Percentiles rank a stretch among this genome's conserved stretches.
Conservation (phyloP, 2,113 vertebrate genomes). For the Salvator merianae region DNA sequence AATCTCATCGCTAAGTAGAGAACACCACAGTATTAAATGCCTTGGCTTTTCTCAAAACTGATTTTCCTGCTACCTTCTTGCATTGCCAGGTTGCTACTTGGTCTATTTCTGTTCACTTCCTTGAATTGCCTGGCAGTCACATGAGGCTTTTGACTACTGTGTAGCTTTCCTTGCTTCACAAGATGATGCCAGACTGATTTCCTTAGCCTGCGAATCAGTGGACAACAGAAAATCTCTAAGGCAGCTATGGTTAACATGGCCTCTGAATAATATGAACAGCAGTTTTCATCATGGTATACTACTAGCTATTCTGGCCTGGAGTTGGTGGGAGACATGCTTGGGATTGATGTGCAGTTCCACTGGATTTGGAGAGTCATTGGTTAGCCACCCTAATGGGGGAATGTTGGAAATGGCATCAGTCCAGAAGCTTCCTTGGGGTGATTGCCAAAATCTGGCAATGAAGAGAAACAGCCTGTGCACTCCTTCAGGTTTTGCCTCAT, state of each 20-base stretch:
- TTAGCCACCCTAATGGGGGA: neutral
- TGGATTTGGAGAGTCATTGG: no score
- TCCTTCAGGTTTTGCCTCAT: no score
- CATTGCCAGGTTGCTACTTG: no score
- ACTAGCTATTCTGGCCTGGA: no score
- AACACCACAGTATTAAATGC: neutral
- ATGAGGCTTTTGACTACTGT: neutral
- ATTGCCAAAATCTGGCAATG: neutral
- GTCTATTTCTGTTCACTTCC: constrained; percentile 8
- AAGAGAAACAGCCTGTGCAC: neutral
- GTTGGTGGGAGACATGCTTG: no score
- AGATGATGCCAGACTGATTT: neutral
- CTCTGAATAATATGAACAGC: no score
- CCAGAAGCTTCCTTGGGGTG: neutral
- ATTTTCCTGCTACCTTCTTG: neutral
- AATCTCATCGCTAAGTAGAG: neutral
- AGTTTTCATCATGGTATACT: no score
- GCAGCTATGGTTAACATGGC: neutral
- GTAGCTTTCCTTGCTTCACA: neutral
- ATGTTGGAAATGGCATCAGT: neutral
- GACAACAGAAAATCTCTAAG: neutral
- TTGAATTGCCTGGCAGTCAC: neutral
- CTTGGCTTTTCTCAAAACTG: neutral
- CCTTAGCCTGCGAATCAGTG: neutral
- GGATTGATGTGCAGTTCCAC: no score